A percentile compares a stretch with the other conserved stretches of the same genome.
These are phyloP conservation scores for Tetrao urogallus DNA, from an alignment of 2,113 vertebrate species.

Conservation along the genomic window DNA sequence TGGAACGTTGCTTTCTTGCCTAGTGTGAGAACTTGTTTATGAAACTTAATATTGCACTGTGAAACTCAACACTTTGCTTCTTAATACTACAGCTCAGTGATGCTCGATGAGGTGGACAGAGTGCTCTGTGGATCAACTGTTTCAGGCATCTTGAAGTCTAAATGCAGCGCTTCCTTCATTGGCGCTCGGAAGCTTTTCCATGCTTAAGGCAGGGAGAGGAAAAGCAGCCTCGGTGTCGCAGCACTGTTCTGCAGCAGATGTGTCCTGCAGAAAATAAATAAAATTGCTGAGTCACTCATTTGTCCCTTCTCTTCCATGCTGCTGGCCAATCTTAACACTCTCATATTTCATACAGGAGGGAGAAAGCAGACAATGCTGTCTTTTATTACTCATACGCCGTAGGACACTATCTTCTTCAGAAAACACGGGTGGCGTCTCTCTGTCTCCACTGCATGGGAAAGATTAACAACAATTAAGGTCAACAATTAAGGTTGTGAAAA, in stretches of 20 bases:
- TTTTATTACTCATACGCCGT: slow-evolving; percentile 47
- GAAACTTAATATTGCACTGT: slow-evolving; percentile 15
- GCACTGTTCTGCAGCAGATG: neutral
- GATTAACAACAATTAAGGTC: slow-evolving; percentile 59
- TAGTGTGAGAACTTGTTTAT: slow-evolving; percentile 44
- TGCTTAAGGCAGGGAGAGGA: neutral
- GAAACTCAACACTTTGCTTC: neutral
- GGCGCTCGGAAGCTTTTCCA: neutral
- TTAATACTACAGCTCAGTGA: neutral
- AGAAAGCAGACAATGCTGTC: slow-evolving; percentile 46
- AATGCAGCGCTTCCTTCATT: neutral
- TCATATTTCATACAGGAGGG: neutral
- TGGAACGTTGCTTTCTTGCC: neutral
- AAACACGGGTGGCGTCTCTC: slow-evolving; percentile 31
- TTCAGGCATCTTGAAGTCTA: neutral
- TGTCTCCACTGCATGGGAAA: slow-evolving; percentile 60
- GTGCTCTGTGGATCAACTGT: slow-evolving; percentile 36
- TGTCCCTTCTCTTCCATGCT: neutral
- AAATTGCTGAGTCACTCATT: slow-evolving; percentile 22
- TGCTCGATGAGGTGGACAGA: neutral
- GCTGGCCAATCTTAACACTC: neutral
- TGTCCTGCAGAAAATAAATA: slow-evolving; percentile 3
- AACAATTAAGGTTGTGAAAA: slow-evolving; percentile 65
- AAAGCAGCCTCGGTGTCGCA: fast-evolving
- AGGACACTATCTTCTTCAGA: slow-evolving; percentile 41